phyloP scores from a whole-genome alignment of 2,888 invertebrate genomes.

The Leptinotarsa tumamoca region DNA sequence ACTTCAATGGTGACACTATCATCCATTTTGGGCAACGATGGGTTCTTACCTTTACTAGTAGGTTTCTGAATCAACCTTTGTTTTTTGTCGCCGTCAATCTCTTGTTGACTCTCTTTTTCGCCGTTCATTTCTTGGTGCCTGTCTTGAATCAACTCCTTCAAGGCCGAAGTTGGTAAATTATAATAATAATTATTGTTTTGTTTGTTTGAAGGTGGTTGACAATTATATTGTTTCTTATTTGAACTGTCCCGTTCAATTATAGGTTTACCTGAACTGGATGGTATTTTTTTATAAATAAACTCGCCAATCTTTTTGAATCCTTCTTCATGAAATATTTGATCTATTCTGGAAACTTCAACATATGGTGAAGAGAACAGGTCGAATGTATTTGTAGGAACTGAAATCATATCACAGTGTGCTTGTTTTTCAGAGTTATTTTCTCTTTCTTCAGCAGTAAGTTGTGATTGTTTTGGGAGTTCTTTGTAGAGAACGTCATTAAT shows the following conservation, averaged over 20 bases:
- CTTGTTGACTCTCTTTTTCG: not conserved
- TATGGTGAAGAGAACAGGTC: not conserved
- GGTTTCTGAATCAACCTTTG: not conserved
- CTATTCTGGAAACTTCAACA: not conserved
- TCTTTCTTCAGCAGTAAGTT: not conserved
- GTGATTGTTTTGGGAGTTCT: not conserved
- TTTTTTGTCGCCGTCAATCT: not conserved
- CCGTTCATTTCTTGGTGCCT: conserved; percentile 4
- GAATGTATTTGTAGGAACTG: conserved; percentile 3
- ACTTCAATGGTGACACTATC: not conserved
- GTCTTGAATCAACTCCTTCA: conserved; percentile 21
- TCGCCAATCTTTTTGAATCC: not conserved
- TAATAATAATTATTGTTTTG: conserved; percentile 13
- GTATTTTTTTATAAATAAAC: not conserved
- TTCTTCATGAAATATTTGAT: not conserved
- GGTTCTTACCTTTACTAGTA: not conserved
- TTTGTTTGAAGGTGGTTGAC: not conserved
- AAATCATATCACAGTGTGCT: not conserved
- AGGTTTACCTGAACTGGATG: not conserved
- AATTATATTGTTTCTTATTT: not conserved
- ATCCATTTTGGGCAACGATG: not conserved
- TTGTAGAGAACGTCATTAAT: not conserved
- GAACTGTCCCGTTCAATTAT: too few species aligned
- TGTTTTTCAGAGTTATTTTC: not conserved
- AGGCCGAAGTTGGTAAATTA: conserved; percentile 14